These are phyloP conservation scores for Epicauta chinensis DNA, from an alignment of 1,140 invertebrate species.

Conservation along the genomic window DNA sequence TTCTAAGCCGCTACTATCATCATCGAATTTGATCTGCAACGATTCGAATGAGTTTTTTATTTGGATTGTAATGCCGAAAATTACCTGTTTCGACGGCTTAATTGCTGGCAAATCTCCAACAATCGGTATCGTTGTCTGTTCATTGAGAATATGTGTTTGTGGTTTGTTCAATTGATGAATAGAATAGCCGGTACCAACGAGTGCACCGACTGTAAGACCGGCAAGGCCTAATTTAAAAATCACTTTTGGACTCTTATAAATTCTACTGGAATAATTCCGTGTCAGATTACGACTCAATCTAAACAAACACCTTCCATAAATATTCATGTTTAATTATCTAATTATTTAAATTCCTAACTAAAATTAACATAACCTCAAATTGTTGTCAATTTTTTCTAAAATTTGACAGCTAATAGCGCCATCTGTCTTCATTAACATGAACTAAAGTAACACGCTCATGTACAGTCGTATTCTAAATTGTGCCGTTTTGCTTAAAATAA, in stretches of 20 bases:
- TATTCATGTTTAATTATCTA: background rate
- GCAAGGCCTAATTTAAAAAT: constrained; percentile 46
- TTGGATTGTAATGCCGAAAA: constrained; percentile 1
- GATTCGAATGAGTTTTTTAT: background rate
- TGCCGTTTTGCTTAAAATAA: too few relatives aligned
- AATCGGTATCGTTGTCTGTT: constrained; percentile 43
- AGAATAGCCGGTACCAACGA: constrained; percentile 47
- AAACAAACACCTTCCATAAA: background rate
- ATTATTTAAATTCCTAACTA: too few relatives aligned
- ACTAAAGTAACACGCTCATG: too few relatives aligned
- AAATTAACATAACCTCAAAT: too few relatives aligned
- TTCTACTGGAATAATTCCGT: constrained; percentile 1
- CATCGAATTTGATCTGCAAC: constrained; percentile 54
- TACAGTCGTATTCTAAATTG: too few relatives aligned
- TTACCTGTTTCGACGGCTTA: constrained; percentile 30
- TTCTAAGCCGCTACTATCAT: constrained; percentile 70
- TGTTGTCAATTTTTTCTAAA: too few relatives aligned
- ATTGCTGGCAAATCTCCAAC: constrained; percentile 48
- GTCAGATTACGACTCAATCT: background rate
- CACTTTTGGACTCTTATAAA: constrained; percentile 1
- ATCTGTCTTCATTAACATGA: too few relatives aligned
- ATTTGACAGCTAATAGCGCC: too few relatives aligned
- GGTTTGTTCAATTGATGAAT: constrained; percentile 41
- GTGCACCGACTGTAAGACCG: constrained; percentile 49
- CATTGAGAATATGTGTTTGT: constrained; percentile 44